Base-by-base conservation (phyloP, 2,797 vertebrate species). In the Scolopax bukidnonensis region DNA sequence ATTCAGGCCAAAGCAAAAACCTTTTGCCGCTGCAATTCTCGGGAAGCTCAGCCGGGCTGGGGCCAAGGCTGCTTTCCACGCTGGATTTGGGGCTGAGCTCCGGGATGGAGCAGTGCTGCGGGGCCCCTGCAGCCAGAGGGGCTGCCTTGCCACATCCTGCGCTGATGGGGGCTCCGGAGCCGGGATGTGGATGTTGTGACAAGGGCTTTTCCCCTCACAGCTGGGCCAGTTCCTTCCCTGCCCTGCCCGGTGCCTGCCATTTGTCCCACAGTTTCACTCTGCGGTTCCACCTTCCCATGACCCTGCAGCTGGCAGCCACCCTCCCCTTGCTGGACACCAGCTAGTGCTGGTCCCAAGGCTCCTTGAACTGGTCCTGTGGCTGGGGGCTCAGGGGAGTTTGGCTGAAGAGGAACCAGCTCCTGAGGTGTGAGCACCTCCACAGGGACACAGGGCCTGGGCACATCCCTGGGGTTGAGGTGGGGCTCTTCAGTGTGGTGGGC, bases 401-500 rank as follows among this genome's bases (percentile, higher is more conserved):
- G 28, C 16, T 24, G 71, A 76, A 76, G 30, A 40, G 38, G 61
- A 60, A 12, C 19, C 25, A 12, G 12, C 33, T 61, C 48, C 28
- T 12, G 45, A 11, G 0, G 1, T 1, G 2, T 3, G 59, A 23
- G 15, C 0, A 0, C 32, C 50, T 53, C 60, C 0, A 5, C 10
- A 0, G 15, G 41, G 30, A 38, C 24, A 1, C 2, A 0, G 1
- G 56, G 23, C 32, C 20, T 45, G 45, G 40, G 8, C 33, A n/a
- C 2, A 3, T 38, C n/a, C 16, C 32, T 41, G 0, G 1, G 51
- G 25, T 11, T 2, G 23, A 0, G 4, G 4, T 14, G 15, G 70
- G 6, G 71, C 41, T 69, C 33, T 36, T 56, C 20, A 14, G 48
- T 9, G 8, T 56, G 1, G 0, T 33, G 70, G 2, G 0, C 40